Conservation (phyloP, 2,797 vertebrate species). For the Morus bassanus region DNA sequence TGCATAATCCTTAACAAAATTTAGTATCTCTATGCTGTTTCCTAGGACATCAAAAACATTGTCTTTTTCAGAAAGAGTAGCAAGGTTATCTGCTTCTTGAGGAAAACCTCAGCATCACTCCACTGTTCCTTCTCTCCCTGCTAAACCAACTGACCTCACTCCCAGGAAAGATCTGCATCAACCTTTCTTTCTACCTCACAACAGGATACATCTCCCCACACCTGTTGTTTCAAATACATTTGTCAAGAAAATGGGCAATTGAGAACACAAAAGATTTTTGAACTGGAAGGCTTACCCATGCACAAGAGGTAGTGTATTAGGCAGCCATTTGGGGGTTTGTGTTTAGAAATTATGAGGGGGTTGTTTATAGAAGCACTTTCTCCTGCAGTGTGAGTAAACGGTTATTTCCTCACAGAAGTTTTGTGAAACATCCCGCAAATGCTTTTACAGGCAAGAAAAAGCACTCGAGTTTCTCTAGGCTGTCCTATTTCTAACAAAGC, state of each 20-base stretch:
- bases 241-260: neutral
- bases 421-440: neutral
- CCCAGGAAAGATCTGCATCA: neutral
- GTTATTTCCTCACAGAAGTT: neutral
- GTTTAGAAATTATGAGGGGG: neutral
- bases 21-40: neutral
- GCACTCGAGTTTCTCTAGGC: neutral
- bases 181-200: neutral
- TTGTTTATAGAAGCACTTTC: neutral
- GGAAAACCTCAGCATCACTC: neutral
- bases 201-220: neutral
- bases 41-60: neutral
- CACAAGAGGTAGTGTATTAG: neutral
- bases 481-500: conserved; percentile 20
- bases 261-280: neutral
- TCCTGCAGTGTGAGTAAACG: neutral
- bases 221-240: neutral
- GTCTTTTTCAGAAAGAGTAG: neutral
- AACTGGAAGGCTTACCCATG: neutral
- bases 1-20: neutral
- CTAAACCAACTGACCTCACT: neutral
- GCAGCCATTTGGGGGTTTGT: neutral
- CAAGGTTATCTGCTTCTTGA: neutral
- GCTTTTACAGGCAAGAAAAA: conserved; percentile 11
- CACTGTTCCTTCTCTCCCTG: neutral